Evolutionary conservation across 2,797 vertebrate genomes (phyloP), one percentile per base, ranked within the genome.

Genomic region (Centroberyx gerrardi): DNA sequence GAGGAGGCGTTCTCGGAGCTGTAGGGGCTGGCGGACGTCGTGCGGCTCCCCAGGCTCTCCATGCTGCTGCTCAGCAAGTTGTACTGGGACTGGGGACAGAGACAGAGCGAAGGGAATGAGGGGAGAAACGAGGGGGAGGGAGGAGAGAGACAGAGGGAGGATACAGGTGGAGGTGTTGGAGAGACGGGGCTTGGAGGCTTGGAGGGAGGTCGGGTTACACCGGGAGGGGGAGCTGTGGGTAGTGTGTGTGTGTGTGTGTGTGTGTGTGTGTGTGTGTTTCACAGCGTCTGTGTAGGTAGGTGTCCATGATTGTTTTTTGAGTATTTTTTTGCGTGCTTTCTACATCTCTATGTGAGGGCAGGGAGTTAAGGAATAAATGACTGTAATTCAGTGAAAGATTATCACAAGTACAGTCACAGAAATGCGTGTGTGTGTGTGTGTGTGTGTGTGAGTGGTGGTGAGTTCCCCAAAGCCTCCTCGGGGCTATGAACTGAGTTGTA

Each of bases 31-130:
- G 96, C 94, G 29, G 98, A 96, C 85, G 97, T 96, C 13, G 96
- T 95, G 13, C 97, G 94, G 95, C 96, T 96, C 94, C 96, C 95
- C 95, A 97, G 94, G 94, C 95, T 97, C 94, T 99, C 98, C 98
- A 99, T 99, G 95, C 97, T 97, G 96, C 94, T 97, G 96, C 96
- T 98, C 90, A 99, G 96, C 96, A 99, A 92, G 96, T 97, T 97
- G 96, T 99, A 99, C 97, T 99, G 98, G 96, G 98, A 97, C 98
- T 99, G 96, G 86, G 93, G 87, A 83, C 74, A 66, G 73, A 64
- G 66, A 76, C 7, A 81, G 70, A 80, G 70, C 62, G 71, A 83
- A 80, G 63, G 82, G 49, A 64, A 66, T 91, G 78, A 88, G 78
- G 67, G 68, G 74, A 68, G 81, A 48, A 27, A 82, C 76, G 53